Conservation (phyloP, 2,888 invertebrate species). For the Neelides folsomi region DNA sequence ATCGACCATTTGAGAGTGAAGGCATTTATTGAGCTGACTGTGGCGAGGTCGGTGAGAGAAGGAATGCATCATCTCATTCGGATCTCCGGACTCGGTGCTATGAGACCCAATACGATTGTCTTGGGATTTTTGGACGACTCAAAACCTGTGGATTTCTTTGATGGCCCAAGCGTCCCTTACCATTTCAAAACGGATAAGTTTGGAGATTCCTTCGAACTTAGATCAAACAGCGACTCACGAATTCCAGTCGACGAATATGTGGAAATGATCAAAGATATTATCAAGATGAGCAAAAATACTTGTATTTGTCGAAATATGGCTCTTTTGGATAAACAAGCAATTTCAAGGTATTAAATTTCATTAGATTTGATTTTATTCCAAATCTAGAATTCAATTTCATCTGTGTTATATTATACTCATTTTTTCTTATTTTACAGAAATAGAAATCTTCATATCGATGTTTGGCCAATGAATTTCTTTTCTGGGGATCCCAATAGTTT, state of each 20-base stretch:
- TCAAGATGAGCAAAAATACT: slow-evolving; percentile 87
- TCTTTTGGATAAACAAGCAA: slow-evolving; percentile 60
- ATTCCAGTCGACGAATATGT: slow-evolving; percentile 52
- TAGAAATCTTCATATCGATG: slow-evolving; percentile 69
- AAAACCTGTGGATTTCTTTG: slow-evolving; percentile 62
- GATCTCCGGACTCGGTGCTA: slow-evolving; percentile 89
- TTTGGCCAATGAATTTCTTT: slow-evolving; percentile 92
- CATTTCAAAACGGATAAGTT: slow-evolving; percentile 27
- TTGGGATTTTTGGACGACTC: slow-evolving; percentile 81
- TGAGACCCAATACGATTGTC: slow-evolving; percentile 90
- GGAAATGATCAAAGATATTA: slow-evolving; percentile 68
- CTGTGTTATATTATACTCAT: not conserved
- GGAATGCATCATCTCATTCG: slow-evolving; percentile 85
- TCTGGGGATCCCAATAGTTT: slow-evolving; percentile 56
- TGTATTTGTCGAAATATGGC: slow-evolving; percentile 87
- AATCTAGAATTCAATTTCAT: not conserved
- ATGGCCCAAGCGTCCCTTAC: slow-evolving; percentile 21
- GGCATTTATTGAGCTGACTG: slow-evolving; percentile 88
- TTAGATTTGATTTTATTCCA: not conserved
- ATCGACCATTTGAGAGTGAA: slow-evolving; percentile 87
- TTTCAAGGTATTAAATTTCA: slow-evolving; percentile 48
- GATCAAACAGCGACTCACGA: slow-evolving; percentile 16
- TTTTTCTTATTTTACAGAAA: slow-evolving; percentile 41
- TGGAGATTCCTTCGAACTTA: slow-evolving; percentile 20
- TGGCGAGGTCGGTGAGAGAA: slow-evolving; percentile 68